These are phyloP conservation scores for Dicrurus megarhynchus DNA, from an alignment of 2,113 vertebrate species.

Conservation along the genomic window DNA sequence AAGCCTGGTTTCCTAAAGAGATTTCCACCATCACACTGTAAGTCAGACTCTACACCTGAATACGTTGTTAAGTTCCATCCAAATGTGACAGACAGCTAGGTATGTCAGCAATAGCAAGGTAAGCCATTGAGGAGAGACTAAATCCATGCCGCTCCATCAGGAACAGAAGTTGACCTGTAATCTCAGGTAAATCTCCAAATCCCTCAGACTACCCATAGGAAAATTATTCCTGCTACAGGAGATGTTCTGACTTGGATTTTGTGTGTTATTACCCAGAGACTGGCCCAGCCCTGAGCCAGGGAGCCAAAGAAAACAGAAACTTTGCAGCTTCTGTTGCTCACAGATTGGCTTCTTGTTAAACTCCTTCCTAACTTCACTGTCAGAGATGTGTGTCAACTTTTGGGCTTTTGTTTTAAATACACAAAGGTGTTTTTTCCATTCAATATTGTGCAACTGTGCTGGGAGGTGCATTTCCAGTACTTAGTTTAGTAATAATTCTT, in stretches of 20 bases:
- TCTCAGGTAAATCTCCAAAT: not conserved
- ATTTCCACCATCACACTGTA: not conserved
- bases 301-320: slow-evolving; percentile 46
- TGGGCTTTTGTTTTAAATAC: not conserved
- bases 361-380: not conserved
- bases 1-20: not conserved
- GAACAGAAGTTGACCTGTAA: not conserved
- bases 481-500: not conserved
- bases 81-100: not conserved
- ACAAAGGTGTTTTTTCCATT: not conserved
- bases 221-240: not conserved
- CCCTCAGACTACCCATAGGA: not conserved
- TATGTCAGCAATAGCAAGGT: not conserved
- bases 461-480: not conserved
- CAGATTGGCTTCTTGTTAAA: not conserved
- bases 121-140: not conserved
- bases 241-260: not conserved
- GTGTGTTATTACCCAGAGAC: not conserved
- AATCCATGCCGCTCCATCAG: not conserved
- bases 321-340: not conserved
- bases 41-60: not conserved
- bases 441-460: not conserved
- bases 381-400: not conserved
- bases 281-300: not conserved
- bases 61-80: not conserved